These are phyloP conservation scores for Limnodromus scolopaceus DNA, from an alignment of 2,797 vertebrate species.

Conservation along the genomic window DNA sequence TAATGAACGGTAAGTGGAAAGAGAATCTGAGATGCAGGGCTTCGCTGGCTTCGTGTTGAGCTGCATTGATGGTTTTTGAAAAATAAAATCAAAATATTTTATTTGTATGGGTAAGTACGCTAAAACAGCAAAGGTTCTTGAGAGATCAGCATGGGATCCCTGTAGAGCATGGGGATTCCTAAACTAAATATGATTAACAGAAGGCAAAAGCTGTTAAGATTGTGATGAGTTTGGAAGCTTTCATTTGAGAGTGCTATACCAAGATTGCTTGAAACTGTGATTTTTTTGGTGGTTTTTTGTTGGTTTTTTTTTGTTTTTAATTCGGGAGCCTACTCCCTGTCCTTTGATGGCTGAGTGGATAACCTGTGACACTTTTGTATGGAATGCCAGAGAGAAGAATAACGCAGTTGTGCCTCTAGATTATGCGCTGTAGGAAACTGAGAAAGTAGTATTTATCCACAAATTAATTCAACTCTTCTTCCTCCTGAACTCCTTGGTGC, in stretches of 20 bases:
- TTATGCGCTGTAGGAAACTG: background rate
- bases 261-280: background rate
- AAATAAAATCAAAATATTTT: background rate
- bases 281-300: background rate
- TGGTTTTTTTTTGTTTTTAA: background rate
- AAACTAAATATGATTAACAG: background rate
- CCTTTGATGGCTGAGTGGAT: background rate
- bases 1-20: conserved; percentile 89
- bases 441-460: background rate
- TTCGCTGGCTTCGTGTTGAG: background rate
- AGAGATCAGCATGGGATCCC: background rate
- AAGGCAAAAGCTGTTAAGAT: background rate
- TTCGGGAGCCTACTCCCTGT: background rate
- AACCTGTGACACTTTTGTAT: background rate
- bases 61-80: background rate
- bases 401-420: background rate
- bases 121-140: background rate
- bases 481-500: background rate
- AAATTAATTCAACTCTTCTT: background rate
- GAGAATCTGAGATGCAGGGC: background rate
- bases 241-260: background rate
- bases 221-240: background rate
- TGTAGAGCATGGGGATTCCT: background rate
- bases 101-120: background rate
- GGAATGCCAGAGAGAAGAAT: background rate